Evolutionary conservation across 2,888 invertebrate species (phyloP), one percentile per base, ranked within the genome.

Genomic region (Girardia tigrina): DNA sequence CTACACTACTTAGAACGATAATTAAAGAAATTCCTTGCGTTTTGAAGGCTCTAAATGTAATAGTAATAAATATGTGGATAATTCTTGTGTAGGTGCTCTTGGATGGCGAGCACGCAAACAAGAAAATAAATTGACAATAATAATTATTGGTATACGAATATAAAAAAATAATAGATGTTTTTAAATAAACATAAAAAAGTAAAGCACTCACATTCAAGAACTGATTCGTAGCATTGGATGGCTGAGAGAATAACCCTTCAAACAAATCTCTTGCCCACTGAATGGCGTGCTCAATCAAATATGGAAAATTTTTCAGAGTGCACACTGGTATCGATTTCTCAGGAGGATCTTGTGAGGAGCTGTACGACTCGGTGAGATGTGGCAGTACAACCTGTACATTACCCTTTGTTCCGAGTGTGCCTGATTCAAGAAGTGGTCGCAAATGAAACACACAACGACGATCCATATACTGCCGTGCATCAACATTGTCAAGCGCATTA

Each of bases 291-390:
- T 95, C 95, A 82, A 98, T 99, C 42, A 94, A 94, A 85, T 98
- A 95, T 8, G 98, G 98, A 87, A 99, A 99, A 86, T 98, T 97
- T 86, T 95, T 95, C 79, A 97, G 86, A 0, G 97, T 97, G 84
- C 97, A 97, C 81, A 95, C 94, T 0, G 97, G 95, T 83, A 95
- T 95, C 76, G 92, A 92, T 86, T 94, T 95, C 86, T 98, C 97
- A 0, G 97, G 97, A 0, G 98, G 97, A 86, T 98, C 97, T 84
- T 95, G 94, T 0, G 95, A 94, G 0, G 87, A 86, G 82, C 94
- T 92, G 87, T 98, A 98, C 0, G 94, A 94, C 85, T 98, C 98
- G 0, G 97, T 97, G 75, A 94, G 85, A 85, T 90, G 90, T 6
- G 98, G 98, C 74, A 95, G 91, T 75, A 98, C 94, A 14, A 98